Evolutionary conservation across 1,140 invertebrate genomes (phyloP).

Genomic region (Scaptomyza hsui): DNA sequence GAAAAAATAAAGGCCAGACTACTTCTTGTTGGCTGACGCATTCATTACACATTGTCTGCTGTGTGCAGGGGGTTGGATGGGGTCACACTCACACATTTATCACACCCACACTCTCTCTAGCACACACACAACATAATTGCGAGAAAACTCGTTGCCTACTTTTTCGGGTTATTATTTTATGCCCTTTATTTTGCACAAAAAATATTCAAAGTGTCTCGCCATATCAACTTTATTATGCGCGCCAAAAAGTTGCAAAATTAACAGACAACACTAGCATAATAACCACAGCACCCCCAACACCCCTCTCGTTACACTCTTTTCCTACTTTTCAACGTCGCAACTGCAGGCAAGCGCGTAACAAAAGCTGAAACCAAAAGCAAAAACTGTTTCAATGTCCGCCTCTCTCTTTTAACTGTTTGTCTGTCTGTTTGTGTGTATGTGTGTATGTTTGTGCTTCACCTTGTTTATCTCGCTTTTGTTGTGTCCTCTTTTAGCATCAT

Average conservation of each 20-base stretch:
- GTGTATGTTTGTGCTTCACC: constrained; percentile 33
- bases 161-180: constrained; percentile 33
- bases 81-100: constrained; percentile 2
- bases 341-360: constrained; percentile 41
- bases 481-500: constrained; percentile 43
- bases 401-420: background rate
- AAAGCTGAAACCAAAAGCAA: constrained; percentile 27
- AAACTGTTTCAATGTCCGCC: constrained; percentile 69
- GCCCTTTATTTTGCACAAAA: constrained; percentile 15
- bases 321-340: constrained; percentile 8
- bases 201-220: constrained; percentile 60
- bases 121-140: constrained; percentile 45
- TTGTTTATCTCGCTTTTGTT: constrained; percentile 62
- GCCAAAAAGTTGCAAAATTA: constrained; percentile 75
- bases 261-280: constrained; percentile 29
- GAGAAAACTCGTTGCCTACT: constrained; percentile 59
- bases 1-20: constrained; percentile 46
- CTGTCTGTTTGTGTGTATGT: constrained; percentile 8
- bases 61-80: background rate
- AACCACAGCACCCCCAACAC: background rate
- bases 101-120: background rate
- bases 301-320: background rate
- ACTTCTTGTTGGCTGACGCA: constrained; percentile 49
- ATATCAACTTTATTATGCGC: constrained; percentile 76
- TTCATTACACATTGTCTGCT: constrained; percentile 68